A percentile compares a stretch with the other conserved stretches of the same genome.
Evolutionary conservation across 1,140 invertebrate genomes (phyloP).

Genomic region (Araneus ventricosus): DNA sequence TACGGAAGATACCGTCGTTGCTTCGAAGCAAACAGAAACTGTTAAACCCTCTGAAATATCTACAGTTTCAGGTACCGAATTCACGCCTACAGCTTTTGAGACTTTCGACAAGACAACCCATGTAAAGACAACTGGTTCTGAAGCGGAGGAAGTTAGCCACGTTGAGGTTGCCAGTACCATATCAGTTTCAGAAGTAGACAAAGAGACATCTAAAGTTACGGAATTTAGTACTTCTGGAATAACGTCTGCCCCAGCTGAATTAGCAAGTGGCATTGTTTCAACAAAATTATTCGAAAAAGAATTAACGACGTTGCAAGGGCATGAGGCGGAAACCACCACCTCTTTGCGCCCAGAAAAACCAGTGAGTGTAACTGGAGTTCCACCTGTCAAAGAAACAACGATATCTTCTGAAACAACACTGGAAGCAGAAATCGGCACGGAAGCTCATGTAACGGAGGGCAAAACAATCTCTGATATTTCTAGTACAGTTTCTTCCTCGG

Average conservation of each 20-base stretch:
- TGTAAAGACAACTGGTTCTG: neutral
- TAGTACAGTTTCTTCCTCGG: neutral
- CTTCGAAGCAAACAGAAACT: neutral
- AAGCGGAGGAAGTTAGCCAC: neutral
- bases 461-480: neutral
- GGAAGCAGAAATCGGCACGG: neutral
- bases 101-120: neutral
- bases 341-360: neutral
- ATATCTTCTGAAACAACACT: neutral
- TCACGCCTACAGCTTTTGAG: neutral
- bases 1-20: neutral
- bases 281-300: neutral
- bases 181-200: neutral
- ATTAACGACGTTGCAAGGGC: neutral
- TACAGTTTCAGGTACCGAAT: neutral
- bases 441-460: neutral
- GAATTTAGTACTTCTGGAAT: neutral
- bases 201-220: neutral
- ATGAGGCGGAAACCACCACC: neutral
- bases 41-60: neutral
- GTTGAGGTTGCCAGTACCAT: neutral
- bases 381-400: neutral
- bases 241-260: neutral
- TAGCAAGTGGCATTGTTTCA: neutral
- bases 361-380: neutral